Percentiles rank a stretch among this genome's conserved stretches.
Conservation (phyloP, 2,113 vertebrate species). For the Tragelaphus scriptus region DNA sequence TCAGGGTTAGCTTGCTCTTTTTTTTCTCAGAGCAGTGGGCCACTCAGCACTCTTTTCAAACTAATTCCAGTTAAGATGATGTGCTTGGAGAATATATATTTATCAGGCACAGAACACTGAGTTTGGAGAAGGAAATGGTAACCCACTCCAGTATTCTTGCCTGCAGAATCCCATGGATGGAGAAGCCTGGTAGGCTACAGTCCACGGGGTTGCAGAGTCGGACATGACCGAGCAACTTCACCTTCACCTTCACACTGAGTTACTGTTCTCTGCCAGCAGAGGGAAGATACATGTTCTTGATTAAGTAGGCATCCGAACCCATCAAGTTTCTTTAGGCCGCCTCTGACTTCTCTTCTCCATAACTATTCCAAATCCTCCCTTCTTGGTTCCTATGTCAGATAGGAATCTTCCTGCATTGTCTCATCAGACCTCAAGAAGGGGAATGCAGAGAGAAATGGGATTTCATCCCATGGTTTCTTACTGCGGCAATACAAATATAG, state of each 20-base stretch:
- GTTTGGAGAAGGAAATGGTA: not conserved
- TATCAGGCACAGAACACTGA: not conserved
- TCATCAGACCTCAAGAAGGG: not conserved
- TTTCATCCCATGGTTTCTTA: not conserved
- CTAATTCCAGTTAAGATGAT: not conserved
- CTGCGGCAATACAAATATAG: not conserved
- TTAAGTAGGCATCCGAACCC: not conserved
- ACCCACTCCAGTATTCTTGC: too few species aligned
- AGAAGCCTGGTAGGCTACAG: too few species aligned
- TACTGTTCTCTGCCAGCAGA: not conserved
- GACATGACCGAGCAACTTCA: too few species aligned
- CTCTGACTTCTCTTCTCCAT: not conserved
- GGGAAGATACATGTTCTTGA: not conserved
- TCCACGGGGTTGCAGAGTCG: too few species aligned
- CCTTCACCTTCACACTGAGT: not conserved
- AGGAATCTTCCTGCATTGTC: not conserved
- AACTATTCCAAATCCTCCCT: not conserved
- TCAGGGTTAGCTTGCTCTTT: not conserved
- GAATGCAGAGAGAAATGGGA: not conserved
- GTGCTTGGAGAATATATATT: not conserved
- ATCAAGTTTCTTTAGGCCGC: not conserved
- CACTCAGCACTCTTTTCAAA: not conserved
- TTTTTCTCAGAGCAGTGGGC: not conserved
- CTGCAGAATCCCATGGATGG: too few species aligned
- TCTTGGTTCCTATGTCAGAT: not conserved